Conservation (phyloP, 2,113 vertebrate species). For the Empidonax alnorum region DNA sequence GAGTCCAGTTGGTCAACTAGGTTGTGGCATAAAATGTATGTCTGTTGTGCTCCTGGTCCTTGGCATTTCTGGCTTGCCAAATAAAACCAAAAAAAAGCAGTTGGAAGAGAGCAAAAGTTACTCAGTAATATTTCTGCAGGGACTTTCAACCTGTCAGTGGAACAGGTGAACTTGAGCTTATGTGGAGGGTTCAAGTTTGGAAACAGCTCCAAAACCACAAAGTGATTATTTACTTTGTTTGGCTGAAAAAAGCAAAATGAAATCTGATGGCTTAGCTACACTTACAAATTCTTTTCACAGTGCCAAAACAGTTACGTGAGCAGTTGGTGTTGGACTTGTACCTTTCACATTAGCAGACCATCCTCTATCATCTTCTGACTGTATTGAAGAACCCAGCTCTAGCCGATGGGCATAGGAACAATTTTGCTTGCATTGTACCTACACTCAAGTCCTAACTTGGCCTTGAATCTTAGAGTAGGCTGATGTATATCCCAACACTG, state of each 20-base stretch:
- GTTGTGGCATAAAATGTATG: background rate
- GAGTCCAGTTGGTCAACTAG: background rate
- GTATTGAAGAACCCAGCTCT: background rate
- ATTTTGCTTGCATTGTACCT: background rate
- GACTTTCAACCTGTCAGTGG: background rate
- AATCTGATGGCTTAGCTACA: background rate
- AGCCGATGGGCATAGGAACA: background rate
- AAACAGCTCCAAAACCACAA: background rate
- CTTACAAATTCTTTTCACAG: background rate
- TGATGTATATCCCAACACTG: background rate
- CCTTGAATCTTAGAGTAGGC: background rate
- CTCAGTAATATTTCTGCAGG: background rate
- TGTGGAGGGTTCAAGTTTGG: background rate
- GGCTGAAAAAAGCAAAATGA: background rate
- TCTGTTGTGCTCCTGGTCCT: background rate
- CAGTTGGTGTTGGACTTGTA: background rate
- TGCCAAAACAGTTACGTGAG: background rate
- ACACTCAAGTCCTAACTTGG: background rate
- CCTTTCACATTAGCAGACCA: background rate
- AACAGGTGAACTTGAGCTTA: background rate
- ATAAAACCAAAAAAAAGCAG: background rate
- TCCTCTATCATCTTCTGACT: background rate
- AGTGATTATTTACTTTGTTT: background rate
- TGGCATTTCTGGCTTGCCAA: background rate
- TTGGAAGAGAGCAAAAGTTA: background rate